Evolutionary conservation across 2,888 invertebrate species (phyloP).

Genomic region (Cephonodes hylas): DNA sequence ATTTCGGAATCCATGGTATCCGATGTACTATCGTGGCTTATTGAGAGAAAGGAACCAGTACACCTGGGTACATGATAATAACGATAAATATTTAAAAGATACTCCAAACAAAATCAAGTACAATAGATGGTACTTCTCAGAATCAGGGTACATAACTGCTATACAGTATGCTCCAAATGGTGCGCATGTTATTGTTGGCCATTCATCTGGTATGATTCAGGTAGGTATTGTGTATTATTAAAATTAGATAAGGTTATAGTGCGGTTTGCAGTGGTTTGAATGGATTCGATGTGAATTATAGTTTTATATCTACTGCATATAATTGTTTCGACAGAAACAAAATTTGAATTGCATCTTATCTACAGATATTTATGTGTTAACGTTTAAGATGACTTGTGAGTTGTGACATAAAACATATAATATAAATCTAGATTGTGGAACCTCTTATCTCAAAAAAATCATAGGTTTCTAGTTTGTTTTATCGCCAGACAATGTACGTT

Average conservation of each 20-base stretch:
- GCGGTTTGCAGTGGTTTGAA: not conserved
- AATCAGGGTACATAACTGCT: constrained; percentile 58
- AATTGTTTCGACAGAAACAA: no score
- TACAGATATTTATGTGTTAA: no score
- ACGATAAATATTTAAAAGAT: constrained; percentile 46
- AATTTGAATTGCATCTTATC: no score
- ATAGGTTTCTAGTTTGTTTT: no score
- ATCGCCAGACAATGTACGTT: no score
- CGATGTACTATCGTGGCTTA: constrained; percentile 50
- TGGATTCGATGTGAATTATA: not conserved
- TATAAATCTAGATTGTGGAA: no score
- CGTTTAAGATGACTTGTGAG: no score
- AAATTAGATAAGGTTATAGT: not conserved
- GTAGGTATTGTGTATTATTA: constrained; percentile 37
- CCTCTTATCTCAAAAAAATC: no score
- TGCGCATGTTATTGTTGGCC: constrained; percentile 62
- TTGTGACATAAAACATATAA: no score
- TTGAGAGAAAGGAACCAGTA: constrained; percentile 28
- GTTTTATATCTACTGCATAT: no score
- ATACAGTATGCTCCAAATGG: constrained; percentile 68
- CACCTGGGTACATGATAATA: constrained; percentile 52
- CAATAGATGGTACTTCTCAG: constrained; percentile 57
- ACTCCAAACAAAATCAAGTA: constrained; percentile 51
- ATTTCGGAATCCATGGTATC: constrained; percentile 52
- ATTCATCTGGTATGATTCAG: constrained; percentile 77